Evolutionary conservation across 2,113 vertebrate species (phyloP), one percentile per base, ranked within the genome.

Genomic region (Lanius ludovicianus): DNA sequence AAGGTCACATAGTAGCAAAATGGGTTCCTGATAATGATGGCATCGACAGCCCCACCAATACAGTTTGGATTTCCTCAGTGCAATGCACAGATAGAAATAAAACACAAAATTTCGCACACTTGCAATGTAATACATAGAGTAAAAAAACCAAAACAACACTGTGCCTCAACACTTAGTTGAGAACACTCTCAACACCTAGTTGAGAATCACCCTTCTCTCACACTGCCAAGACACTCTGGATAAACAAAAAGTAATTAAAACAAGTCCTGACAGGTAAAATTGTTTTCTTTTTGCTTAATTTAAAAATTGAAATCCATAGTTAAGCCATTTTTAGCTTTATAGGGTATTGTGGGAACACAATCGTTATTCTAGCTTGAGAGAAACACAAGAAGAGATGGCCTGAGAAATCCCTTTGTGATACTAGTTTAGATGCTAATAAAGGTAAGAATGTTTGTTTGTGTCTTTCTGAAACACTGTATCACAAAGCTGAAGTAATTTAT

Each of bases 1-100:
- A 96, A 93, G 84, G 84, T 93, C 95, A 84, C 79, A 47, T 6
- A 80, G 63, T 10, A 83, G 71, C 59, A 80, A 93, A 94, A 77
- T 20, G 28, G 67, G 47, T 52, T 93, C 68, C 59, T 60, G 47
- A 73, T 89, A 93, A 95, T 49, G 63, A 67, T 63, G 64, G 75
- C 79, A 90, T 0, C 47, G 68, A 70, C 71, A 80, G 55, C 20
- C 27, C 47, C 71, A 78, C 47, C 64, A 84, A 69, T 37, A 55
- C 14, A 70, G 47, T 65, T 57, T 63, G 47, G 46, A 67, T 67
- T 86, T 87, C 85, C 31, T 60, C 21, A 27, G 8, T 33, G 67
- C 52, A 74, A 31, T 10, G 33, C 49, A 67, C n/a, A 62, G 56
- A 41, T 10, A 76, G 46, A 85, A 94, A 91, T 65, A 55, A 91